These are phyloP conservation scores for Temnopleurus reevesii DNA, from an alignment of 53 echinoderm and acorn worm genomes.

Conservation along the genomic window DNA sequence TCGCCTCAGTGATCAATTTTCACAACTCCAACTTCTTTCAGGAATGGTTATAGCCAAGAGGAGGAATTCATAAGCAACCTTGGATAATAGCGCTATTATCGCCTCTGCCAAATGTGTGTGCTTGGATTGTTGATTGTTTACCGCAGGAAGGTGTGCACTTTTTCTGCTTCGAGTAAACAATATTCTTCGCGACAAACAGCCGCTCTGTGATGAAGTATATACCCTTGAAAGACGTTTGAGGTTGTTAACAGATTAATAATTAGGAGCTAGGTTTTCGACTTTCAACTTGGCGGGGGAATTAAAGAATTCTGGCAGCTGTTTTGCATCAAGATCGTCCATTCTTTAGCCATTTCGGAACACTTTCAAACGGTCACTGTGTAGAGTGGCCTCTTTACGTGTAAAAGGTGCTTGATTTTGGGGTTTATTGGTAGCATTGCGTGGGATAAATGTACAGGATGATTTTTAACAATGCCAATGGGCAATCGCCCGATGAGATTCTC, in stretches of 20 bases:
- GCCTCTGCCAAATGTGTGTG: neutral
- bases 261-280: neutral
- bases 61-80: neutral
- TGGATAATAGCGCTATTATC: constrained; percentile 12
- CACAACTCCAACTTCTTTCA: neutral
- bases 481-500: constrained; percentile 21
- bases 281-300: neutral
- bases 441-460: constrained; percentile 55
- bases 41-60: neutral
- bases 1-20: neutral
- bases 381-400: neutral
- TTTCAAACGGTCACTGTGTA: neutral
- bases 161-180: neutral
- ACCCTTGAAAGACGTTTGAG: neutral
- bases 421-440: neutral
- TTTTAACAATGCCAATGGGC: constrained; percentile 49
- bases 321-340: neutral
- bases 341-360: neutral
- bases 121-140: constrained; percentile 36
- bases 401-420: neutral
- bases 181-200: neutral
- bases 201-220: neutral
- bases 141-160: constrained; percentile 12
- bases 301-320: neutral
- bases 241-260: neutral